These are phyloP conservation scores for Colaptes auratus DNA, from an alignment of 2,113 vertebrate species.

Conservation along the genomic window DNA sequence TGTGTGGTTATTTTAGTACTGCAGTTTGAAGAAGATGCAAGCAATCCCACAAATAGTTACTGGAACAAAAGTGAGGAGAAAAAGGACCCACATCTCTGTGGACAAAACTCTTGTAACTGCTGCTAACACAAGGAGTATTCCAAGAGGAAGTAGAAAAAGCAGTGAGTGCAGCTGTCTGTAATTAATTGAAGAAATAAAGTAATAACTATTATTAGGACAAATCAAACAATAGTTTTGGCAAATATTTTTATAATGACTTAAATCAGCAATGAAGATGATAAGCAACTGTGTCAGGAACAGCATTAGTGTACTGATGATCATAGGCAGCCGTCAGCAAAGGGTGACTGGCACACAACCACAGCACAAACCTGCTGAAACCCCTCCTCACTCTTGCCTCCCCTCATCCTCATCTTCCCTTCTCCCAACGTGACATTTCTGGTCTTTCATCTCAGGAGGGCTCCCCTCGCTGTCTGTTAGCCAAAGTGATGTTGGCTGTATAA, in stretches of 20 bases:
- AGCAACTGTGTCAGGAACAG: background rate
- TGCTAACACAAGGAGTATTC: slow-evolving; percentile 47
- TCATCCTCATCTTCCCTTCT: background rate
- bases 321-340: slow-evolving; percentile 21
- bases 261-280: slow-evolving; percentile 13
- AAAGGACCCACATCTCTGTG: background rate
- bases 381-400: background rate
- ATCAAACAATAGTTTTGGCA: slow-evolving; percentile 64
- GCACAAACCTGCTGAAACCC: background rate
- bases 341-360: background rate
- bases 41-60: background rate
- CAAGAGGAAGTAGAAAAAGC: slow-evolving; percentile 56
- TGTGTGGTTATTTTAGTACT: background rate
- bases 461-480: rapidly evolving
- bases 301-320: background rate
- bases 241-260: slow-evolving; percentile 42
- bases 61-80: background rate
- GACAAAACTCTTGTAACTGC: slow-evolving; percentile 44
- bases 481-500: rapidly evolving
- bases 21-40: background rate
- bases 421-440: rapidly evolving
- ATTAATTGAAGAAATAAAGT: slow-evolving; percentile 72
- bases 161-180: slow-evolving; percentile 62
- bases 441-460: background rate
- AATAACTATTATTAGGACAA: slow-evolving; percentile 76